Conservation (phyloP, 2,888 invertebrate genomes). For the Octonoba sinensis region DNA sequence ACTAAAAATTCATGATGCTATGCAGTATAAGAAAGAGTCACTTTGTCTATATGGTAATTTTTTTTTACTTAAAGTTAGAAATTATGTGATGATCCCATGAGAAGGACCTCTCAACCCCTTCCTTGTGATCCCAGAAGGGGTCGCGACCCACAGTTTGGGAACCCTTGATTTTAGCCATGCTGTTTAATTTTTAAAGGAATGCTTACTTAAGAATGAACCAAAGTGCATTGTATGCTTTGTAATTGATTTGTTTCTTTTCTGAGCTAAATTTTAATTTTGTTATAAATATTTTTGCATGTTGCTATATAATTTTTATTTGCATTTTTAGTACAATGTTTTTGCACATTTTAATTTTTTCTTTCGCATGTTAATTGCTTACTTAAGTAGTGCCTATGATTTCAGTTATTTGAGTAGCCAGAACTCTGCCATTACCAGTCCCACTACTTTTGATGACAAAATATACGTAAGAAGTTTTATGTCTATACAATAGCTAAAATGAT, state of each 20-base stretch:
- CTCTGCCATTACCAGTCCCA: slow-evolving; percentile 32
- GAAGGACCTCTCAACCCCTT: no score
- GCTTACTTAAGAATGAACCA: background rate
- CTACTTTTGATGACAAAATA: slow-evolving; percentile 52
- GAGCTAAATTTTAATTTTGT: background rate
- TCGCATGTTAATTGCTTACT: background rate
- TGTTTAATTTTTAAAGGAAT: background rate
- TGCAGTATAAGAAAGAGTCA: no score
- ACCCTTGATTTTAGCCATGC: no score
- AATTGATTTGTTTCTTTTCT: no score
- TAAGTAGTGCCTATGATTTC: slow-evolving; percentile 46
- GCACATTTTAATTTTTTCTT: background rate
- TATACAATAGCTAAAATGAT: slow-evolving; percentile 1
- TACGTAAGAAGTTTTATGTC: slow-evolving; percentile 47
- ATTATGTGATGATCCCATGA: no score
- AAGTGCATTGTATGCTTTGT: no score
- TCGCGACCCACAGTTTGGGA: no score
- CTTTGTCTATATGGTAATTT: no score
- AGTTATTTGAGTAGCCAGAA: slow-evolving; percentile 59
- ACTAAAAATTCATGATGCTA: no score
- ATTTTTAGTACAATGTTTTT: background rate
- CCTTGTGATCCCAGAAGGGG: no score
- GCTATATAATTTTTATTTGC: background rate
- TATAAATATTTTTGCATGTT: background rate
- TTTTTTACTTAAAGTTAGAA: no score